These are phyloP conservation scores for Illadopsis cleaveri DNA, from an alignment of 2,113 vertebrate genomes.

Conservation along the genomic window DNA sequence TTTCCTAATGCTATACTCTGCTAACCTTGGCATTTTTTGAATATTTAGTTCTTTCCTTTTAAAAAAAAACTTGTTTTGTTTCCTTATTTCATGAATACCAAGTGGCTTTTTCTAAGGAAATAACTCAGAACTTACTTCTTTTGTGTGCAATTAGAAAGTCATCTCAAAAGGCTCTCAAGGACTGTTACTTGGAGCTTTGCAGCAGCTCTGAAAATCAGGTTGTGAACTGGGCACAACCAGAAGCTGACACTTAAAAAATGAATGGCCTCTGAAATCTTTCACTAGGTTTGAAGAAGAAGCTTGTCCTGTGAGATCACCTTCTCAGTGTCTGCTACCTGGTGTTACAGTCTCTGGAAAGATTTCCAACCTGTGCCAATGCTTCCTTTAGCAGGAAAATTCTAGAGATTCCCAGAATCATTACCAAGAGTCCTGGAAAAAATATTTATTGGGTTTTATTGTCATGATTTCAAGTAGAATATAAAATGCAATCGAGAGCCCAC, in stretches of 20 bases:
- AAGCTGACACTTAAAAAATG: background rate
- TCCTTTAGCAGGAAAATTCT: background rate
- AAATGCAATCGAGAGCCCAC: background rate
- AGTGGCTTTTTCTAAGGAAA: constrained; percentile 5
- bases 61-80: background rate
- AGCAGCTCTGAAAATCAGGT: background rate
- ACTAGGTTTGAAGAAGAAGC: background rate
- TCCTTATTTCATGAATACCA: background rate
- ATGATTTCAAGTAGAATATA: background rate
- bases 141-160: background rate
- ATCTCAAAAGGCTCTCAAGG: background rate
- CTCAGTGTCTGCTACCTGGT: background rate
- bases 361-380: background rate
- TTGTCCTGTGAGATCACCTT: background rate
- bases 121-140: background rate
- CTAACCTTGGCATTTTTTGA: constrained; percentile 60
- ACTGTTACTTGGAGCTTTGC: background rate
- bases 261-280: background rate
- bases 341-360: background rate
- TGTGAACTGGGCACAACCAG: background rate
- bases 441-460: background rate
- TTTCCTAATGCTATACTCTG: constrained; percentile 50
- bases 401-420: background rate
- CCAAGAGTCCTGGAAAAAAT: background rate
- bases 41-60: constrained; percentile 46